Evolutionary conservation across 2,888 invertebrate species (phyloP).

Genomic region (Ischnus inquisitorius): DNA sequence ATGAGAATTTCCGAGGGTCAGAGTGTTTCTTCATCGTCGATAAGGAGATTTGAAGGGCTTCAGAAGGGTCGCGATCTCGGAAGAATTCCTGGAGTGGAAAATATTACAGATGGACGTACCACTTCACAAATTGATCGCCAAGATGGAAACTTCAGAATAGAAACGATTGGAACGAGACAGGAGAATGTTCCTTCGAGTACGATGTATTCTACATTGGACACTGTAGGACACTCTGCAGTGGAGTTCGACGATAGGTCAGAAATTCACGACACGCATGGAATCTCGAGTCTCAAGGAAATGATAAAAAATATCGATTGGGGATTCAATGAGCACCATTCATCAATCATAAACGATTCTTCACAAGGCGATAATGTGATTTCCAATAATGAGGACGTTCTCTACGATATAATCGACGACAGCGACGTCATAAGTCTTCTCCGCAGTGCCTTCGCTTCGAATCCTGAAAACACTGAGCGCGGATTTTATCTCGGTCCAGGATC

Average conservation of each 20-base stretch:
- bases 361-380: not conserved
- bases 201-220: slow-evolving; percentile 9
- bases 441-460: slow-evolving; percentile 68
- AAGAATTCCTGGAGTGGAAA: slow-evolving; percentile 50
- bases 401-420: slow-evolving; percentile 65
- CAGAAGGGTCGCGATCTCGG: slow-evolving; percentile 53
- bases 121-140: not conserved
- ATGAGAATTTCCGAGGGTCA: slow-evolving; percentile 4
- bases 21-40: not conserved
- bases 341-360: not conserved
- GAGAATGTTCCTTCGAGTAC: slow-evolving; percentile 27
- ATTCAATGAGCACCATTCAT: slow-evolving; percentile 20
- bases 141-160: not conserved
- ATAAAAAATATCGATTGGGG: slow-evolving; percentile 55
- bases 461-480: slow-evolving; percentile 63
- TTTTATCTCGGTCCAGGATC: slow-evolving; percentile 67
- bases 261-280: not conserved
- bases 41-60: slow-evolving; percentile 34
- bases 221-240: not conserved
- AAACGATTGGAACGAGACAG: not conserved
- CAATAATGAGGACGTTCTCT: slow-evolving; percentile 42
- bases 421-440: slow-evolving; percentile 67
- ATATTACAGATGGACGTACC: slow-evolving; percentile 33
- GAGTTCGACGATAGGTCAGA: not conserved
- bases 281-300: slow-evolving; percentile 41